These are phyloP conservation scores for Gortyna flavago DNA, from an alignment of 2,888 invertebrate genomes.

Conservation along the genomic window DNA sequence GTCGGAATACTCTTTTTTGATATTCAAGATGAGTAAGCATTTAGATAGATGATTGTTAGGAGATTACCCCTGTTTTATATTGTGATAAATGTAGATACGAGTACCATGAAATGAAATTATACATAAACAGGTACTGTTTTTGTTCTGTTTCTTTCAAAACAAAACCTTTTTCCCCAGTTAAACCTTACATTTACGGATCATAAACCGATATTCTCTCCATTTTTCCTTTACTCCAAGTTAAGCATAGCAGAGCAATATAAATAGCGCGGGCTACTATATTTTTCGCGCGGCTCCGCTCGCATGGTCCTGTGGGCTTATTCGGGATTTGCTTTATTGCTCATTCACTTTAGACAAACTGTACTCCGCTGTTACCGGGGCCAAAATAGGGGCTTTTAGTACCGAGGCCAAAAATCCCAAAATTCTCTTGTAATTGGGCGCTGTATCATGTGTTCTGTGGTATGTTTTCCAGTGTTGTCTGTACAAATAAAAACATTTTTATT, in stretches of 20 bases:
- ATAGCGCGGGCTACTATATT: conserved; percentile 63
- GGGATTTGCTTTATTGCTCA: conserved; percentile 68
- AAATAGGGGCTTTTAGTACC: conserved; percentile 55
- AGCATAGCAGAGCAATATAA: conserved; percentile 57
- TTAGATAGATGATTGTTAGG: not conserved
- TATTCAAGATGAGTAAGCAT: too few species aligned
- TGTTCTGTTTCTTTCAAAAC: conserved; percentile 16
- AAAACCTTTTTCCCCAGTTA: conserved; percentile 38
- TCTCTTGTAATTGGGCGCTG: conserved; percentile 42
- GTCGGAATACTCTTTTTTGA: too few species aligned
- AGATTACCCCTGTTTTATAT: not conserved
- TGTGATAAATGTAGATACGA: too few species aligned
- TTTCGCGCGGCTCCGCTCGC: conserved; percentile 59
- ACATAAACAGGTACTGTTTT: not conserved
- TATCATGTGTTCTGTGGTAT: not conserved
- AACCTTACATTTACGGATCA: conserved; percentile 57
- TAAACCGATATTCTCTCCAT: conserved; percentile 54
- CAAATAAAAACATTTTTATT: conserved; percentile 1
- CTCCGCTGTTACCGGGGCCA: conserved; percentile 53
- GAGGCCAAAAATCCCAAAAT: conserved; percentile 44
- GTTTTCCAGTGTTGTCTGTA: not conserved
- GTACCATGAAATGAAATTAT: not conserved
- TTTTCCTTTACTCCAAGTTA: conserved; percentile 61
- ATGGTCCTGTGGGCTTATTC: conserved; percentile 60
- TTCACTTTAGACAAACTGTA: conserved; percentile 66